Conservation (phyloP, 2,888 invertebrate genomes). For the Drosophila nr. fundita region DNA sequence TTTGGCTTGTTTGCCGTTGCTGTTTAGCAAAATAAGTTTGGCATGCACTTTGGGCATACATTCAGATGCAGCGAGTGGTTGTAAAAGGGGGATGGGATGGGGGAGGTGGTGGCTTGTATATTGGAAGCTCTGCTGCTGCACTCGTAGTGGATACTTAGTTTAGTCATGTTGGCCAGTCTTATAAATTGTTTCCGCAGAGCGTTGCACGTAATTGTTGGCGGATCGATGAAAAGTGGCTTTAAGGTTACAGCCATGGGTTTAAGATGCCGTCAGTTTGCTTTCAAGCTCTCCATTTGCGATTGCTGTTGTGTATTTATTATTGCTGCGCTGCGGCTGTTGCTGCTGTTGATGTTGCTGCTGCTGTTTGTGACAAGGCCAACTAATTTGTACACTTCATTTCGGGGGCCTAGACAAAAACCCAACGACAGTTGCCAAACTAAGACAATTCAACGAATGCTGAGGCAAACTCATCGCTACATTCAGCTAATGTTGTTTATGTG, state of each 20-base stretch:
- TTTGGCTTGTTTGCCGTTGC: slow-evolving; percentile 59
- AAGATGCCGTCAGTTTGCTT: slow-evolving; percentile 31
- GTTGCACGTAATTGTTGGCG: slow-evolving; percentile 75
- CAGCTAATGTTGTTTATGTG: slow-evolving; percentile 19
- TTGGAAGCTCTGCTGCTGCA: slow-evolving; percentile 15
- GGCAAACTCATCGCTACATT: slow-evolving; percentile 44
- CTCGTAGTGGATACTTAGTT: slow-evolving; percentile 48
- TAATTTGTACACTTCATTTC: slow-evolving; percentile 78
- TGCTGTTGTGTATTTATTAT: slow-evolving; percentile 11
- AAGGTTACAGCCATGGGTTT: slow-evolving; percentile 39
- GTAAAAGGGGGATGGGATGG: not conserved
- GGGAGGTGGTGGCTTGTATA: not conserved
- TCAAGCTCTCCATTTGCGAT: slow-evolving; percentile 26
- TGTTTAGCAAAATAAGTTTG: slow-evolving; percentile 68
- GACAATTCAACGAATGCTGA: slow-evolving; percentile 66
- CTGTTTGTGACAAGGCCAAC: slow-evolving; percentile 72
- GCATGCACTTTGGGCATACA: slow-evolving; percentile 76
- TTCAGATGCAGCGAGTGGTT: slow-evolving; percentile 29
- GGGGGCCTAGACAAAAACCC: slow-evolving; percentile 53
- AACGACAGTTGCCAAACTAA: slow-evolving; percentile 80
- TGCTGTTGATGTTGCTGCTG: slow-evolving; percentile 37
- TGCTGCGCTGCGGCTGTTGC: slow-evolving; percentile 25
- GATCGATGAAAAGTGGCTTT: slow-evolving; percentile 77
- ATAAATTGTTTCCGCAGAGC: slow-evolving; percentile 76
- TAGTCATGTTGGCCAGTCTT: slow-evolving; percentile 72